Percentiles rank a stretch among this genome's conserved stretches.
Evolutionary conservation across 2,888 invertebrate genomes (phyloP).

Genomic region (Xanthostigma xanthostigma): DNA sequence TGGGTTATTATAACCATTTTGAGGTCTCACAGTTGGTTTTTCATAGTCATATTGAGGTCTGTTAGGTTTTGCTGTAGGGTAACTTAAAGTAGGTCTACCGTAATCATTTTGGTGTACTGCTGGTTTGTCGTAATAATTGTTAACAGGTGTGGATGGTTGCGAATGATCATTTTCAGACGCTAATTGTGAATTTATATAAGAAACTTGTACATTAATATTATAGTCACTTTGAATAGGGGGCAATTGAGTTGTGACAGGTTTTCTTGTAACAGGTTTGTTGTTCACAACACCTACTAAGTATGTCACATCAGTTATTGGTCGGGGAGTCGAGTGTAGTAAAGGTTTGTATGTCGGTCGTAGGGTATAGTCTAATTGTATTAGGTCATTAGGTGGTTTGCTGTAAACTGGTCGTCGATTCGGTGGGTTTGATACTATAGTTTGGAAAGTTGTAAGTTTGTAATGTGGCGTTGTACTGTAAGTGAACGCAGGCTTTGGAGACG

Average conservation of each 20-base stretch:
- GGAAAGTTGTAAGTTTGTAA: constrained; percentile 2
- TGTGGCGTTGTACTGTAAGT: background rate
- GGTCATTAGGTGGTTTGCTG: background rate
- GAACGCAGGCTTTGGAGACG: background rate
- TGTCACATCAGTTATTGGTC: background rate
- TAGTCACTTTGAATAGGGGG: too few species aligned
- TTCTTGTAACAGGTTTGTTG: background rate
- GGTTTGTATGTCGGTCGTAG: background rate
- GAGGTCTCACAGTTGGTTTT: background rate
- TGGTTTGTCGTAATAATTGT: background rate
- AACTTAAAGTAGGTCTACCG: background rate
- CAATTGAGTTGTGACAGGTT: too few species aligned
- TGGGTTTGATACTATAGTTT: background rate
- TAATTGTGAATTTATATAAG: too few species aligned
- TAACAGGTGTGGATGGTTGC: too few species aligned
- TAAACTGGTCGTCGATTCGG: background rate
- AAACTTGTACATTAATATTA: too few species aligned
- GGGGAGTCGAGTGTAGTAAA: too few species aligned
- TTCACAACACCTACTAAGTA: constrained; percentile 1
- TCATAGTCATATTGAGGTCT: background rate
- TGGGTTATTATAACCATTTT: too few species aligned
- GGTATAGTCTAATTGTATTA: background rate
- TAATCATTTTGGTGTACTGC: background rate
- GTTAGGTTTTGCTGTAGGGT: background rate
- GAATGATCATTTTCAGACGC: too few species aligned